A percentile compares a stretch with the other conserved stretches of the same genome.
These are phyloP conservation scores for Odontomyia ornata DNA, from an alignment of 2,888 invertebrate genomes.

Conservation along the genomic window DNA sequence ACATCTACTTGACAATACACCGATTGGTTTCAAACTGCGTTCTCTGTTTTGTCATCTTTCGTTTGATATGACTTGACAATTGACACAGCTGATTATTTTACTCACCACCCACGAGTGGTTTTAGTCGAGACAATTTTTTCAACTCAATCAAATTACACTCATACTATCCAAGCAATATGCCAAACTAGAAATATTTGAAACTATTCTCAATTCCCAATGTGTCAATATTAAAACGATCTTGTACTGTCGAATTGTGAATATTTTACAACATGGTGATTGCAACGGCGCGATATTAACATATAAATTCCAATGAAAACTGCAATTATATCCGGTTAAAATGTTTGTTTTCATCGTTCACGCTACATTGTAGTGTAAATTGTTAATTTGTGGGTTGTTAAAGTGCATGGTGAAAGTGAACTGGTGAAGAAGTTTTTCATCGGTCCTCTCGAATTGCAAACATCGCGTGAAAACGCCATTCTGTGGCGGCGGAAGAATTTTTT, in stretches of 20 bases:
- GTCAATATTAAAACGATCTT: background rate
- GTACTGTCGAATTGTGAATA: conserved; percentile 23
- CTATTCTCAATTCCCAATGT: background rate
- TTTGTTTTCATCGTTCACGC: background rate
- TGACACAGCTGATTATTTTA: background rate
- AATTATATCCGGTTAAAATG: background rate
- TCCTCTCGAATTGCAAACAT: background rate
- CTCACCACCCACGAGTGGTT: too few species aligned
- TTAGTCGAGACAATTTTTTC: background rate
- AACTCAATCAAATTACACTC: conserved; percentile 1
- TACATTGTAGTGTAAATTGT: background rate
- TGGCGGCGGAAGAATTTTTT: background rate
- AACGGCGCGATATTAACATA: conserved; percentile 22
- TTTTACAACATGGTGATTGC: conserved; percentile 15
- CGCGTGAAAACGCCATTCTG: conserved; percentile 18
- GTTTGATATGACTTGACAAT: background rate
- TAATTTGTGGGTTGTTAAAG: background rate
- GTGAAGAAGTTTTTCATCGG: background rate
- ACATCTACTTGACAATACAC: conserved; percentile 12
- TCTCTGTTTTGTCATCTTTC: background rate
- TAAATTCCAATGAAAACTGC: background rate
- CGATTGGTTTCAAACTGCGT: conserved; percentile 4
- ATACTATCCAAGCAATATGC: background rate
- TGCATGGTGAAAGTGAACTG: background rate
- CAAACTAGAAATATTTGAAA: background rate